phyloP scores from a whole-genome alignment of 2,797 vertebrate species.

The Paratrypauchen microcephalus region DNA sequence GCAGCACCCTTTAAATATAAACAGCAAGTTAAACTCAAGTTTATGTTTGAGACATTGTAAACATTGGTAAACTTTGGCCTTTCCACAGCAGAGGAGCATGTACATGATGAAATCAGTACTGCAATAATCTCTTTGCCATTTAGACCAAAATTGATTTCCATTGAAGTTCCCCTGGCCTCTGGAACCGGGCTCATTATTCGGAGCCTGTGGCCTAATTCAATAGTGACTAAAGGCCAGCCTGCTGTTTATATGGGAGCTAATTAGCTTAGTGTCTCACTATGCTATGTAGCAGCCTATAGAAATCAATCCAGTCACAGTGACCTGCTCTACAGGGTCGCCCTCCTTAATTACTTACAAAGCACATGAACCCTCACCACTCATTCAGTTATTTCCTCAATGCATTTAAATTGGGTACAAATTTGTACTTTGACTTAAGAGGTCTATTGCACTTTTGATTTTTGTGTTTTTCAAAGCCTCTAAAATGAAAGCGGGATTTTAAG shows the following conservation, averaged over 20 bases:
- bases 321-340: slow-evolving; percentile 34
- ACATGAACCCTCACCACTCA: slow-evolving; percentile 1
- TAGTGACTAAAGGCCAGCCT: slow-evolving; percentile 59
- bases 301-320: slow-evolving; percentile 59
- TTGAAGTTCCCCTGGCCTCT: slow-evolving; percentile 50
- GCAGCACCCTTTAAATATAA: neutral
- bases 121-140: slow-evolving; percentile 66
- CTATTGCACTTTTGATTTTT: neutral
- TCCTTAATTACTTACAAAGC: slow-evolving; percentile 11
- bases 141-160: slow-evolving; percentile 67
- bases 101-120: slow-evolving; percentile 41
- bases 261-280: slow-evolving; percentile 62
- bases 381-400: neutral
- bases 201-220: slow-evolving; percentile 52
- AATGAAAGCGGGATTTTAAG: neutral
- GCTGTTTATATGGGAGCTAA: slow-evolving; percentile 64
- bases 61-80: neutral
- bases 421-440: neutral
- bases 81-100: neutral
- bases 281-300: slow-evolving; percentile 47
- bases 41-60: too few relatives aligned
- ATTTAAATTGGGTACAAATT: neutral
- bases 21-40: neutral
- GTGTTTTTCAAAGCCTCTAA: neutral
- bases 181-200: slow-evolving; percentile 44